A percentile compares a stretch with the other conserved stretches of the same genome.
phyloP scores from a whole-genome alignment of 2,888 invertebrate genomes.

The Apoda limacodes region DNA sequence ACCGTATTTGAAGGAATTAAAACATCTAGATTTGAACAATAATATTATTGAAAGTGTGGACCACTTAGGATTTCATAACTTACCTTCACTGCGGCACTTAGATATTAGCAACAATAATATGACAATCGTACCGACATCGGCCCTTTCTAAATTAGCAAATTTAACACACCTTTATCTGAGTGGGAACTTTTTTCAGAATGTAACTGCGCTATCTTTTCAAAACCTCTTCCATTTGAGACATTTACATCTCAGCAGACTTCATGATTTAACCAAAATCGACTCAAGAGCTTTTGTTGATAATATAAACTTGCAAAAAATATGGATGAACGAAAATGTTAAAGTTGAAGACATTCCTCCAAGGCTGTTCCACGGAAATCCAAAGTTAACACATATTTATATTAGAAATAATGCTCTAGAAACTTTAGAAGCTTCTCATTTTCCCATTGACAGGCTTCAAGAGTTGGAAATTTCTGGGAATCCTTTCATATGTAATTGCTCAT shows the following conservation, averaged over 20 bases:
- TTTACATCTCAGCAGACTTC: constrained; percentile 78
- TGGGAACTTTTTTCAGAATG: constrained; percentile 79
- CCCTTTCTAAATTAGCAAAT: constrained; percentile 81
- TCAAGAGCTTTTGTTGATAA: constrained; percentile 87
- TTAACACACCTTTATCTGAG: constrained; percentile 82
- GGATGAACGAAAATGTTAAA: constrained; percentile 82
- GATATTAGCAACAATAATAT: constrained; percentile 87
- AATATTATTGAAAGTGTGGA: constrained; percentile 82
- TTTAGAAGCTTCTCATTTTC: constrained; percentile 84
- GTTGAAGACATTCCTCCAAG: constrained; percentile 81
- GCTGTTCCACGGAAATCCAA: constrained; percentile 86
- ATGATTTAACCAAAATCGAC: constrained; percentile 77
- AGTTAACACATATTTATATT: constrained; percentile 80
- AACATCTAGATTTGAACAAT: constrained; percentile 76
- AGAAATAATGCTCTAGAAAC: constrained; percentile 80
- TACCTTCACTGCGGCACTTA: constrained; percentile 78
- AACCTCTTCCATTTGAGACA: constrained; percentile 85
- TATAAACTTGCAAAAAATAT: constrained; percentile 82
- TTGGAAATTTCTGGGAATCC: constrained; percentile 86
- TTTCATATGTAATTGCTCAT: constrained; percentile 86
- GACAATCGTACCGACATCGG: constrained; percentile 79
- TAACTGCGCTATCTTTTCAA: constrained; percentile 83
- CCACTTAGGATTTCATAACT: constrained; percentile 78
- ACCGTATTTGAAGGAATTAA: constrained; percentile 77
- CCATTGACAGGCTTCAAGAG: constrained; percentile 80